Base-by-base conservation (phyloP, 2,797 vertebrate genomes). In the Stomatorhinus walkeri region DNA sequence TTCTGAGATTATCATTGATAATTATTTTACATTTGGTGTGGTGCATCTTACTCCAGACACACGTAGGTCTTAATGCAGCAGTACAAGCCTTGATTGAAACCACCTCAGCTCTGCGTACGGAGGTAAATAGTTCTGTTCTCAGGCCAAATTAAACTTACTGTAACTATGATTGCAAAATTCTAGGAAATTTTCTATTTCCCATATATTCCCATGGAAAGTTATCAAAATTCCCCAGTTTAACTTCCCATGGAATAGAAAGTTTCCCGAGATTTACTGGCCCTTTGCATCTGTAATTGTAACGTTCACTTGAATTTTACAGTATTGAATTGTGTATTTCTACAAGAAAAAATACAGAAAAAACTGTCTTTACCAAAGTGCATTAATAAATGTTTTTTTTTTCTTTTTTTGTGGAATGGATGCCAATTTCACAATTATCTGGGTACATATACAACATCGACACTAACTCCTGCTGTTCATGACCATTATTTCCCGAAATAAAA, bases 11-110 rank as follows among this genome's bases (percentile, higher is more conserved):
- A 2, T 89, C 87, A 89, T 32, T 92, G 88, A 72, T 24, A 24
- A 49, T 32, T 91, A 36, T 88, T 32, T 49, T 88, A 40, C 90
- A 90, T 91, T 93, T n/a, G 90, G 89, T 91, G 52, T 90, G 22
- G 1, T 49, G 61, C 5, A 32, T 89, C 64, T 90, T 36, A 92
- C 94, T 91, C 89, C 94, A 99, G 98, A 98, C 94, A 92, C 95
- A 92, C 88, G 91, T 97, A 91, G 94, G 96, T 91, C 95, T 97
- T 90, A 96, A 95, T 93, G 95, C 95, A 89, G 95, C 95, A 92
- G 94, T 95, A 94, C 96, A 95, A 92, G 93, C 94, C 89, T 91
- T 96, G 89, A 94, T 96, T 90, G 95, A 97, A 79, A 95, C 96
- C 83, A 94, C 94, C 72, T 90, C 94, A 91, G 95, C 94, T 28